These are phyloP conservation scores for Hippocampus zosterae DNA, from an alignment of 2,113 vertebrate genomes.

Conservation along the genomic window DNA sequence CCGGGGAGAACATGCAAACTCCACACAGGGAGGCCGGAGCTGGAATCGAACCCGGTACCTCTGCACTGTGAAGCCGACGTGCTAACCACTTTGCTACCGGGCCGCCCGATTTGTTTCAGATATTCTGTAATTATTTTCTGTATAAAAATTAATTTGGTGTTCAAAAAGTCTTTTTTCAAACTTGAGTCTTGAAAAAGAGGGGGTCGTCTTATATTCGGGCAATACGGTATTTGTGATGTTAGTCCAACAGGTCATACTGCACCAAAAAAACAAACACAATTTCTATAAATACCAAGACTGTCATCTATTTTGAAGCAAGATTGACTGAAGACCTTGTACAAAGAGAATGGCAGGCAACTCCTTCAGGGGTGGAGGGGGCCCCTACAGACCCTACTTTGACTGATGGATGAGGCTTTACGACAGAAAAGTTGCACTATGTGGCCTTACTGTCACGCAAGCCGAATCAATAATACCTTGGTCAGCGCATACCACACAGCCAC, in stretches of 20 bases:
- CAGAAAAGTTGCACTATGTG: slow-evolving; percentile 19
- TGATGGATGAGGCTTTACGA: slow-evolving; percentile 28
- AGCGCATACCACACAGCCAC: background rate
- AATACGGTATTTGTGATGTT: background rate
- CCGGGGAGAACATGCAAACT: too few relatives aligned
- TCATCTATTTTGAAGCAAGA: background rate
- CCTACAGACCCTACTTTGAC: background rate
- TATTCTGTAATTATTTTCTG: too few relatives aligned
- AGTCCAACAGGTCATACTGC: background rate
- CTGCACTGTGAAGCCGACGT: too few relatives aligned
- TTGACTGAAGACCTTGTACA: background rate
- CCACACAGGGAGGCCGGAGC: too few relatives aligned
- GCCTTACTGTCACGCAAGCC: slow-evolving; percentile 20
- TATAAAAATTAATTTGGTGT: too few relatives aligned
- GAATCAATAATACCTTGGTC: slow-evolving; percentile 21
- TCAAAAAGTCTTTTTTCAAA: too few relatives aligned
- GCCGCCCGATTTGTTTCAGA: too few relatives aligned
- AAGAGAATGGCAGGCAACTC: background rate
- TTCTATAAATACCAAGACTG: background rate
- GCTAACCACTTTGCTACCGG: too few relatives aligned
- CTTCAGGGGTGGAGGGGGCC: background rate
- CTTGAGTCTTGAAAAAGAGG: too few relatives aligned
- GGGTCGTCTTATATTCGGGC: too few relatives aligned
- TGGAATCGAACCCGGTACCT: too few relatives aligned
- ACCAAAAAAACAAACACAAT: background rate